Evolutionary conservation across 2,797 vertebrate genomes (phyloP), one percentile per base, ranked within the genome.

Genomic region (Iguana delicatissima): DNA sequence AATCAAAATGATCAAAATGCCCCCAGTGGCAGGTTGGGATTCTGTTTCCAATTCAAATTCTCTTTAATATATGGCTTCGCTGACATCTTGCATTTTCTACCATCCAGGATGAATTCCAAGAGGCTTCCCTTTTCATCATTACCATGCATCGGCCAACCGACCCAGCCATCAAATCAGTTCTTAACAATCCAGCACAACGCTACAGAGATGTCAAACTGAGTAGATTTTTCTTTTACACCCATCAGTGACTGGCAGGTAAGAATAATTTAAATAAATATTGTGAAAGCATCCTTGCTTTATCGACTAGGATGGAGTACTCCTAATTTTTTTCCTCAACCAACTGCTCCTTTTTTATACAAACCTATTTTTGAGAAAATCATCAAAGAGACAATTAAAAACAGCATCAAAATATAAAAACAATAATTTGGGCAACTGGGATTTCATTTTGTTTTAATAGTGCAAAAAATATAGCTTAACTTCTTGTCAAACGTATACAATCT

Each of bases 1-100:
- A 97, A 98, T 98, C 97, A 98, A 97, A 97, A 97, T 98, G 97
- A 98, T 97, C 97, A 97, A 97, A 98, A 97, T 97, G 96, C 95
- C 97, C 95, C 95, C 89, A 95, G 96, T 97, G 96, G 97, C 96
- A 98, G 96, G 93, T 89, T 95, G 93, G 96, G 95, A 97, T 97
- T 97, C 77, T 72, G 96, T 96, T 98, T 97, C 97, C 96, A 97
- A 97, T 98, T 98, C 96, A 97, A 97, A 97, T 97, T 96, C 95
- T 90, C 94, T 97, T 96, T 97, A 97, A 97, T 97, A 97, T 96
- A 96, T 93, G 93, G 95, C 96, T 97, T 95, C 93, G 94, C 96
- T 97, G 97, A 97, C 97, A 97, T 92, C 94, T 94, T 92, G 92
- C 91, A 95, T 97, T 97, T 97, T 95, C 95, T 96, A 86, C 88